Evolutionary conservation across 2,888 invertebrate genomes (phyloP).

Genomic region (Drosophila lacicola): DNA sequence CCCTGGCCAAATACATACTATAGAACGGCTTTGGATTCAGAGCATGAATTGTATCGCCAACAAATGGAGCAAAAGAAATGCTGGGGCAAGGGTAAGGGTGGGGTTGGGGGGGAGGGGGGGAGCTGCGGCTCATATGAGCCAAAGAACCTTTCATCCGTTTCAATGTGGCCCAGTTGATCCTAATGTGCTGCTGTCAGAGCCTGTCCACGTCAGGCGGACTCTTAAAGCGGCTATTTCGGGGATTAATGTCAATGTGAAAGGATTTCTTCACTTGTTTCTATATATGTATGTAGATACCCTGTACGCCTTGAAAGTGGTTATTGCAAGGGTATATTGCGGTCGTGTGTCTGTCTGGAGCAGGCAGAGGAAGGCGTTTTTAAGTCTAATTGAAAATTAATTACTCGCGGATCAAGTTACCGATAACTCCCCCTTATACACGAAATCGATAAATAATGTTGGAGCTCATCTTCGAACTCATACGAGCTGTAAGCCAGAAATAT

Average conservation of each 20-base stretch:
- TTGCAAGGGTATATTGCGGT: constrained; percentile 10
- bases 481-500: no score
- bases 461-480: no score
- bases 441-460: no score
- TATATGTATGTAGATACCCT: not conserved
- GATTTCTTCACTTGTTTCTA: constrained; percentile 46
- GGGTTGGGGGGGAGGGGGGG: not conserved
- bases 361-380: not conserved
- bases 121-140: constrained; percentile 9
- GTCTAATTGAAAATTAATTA: no score
- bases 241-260: constrained; percentile 78
- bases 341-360: not conserved
- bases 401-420: no score
- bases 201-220: constrained; percentile 65
- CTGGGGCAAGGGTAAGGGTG: not conserved
- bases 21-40: constrained; percentile 52
- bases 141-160: constrained; percentile 43
- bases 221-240: constrained; percentile 69
- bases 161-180: constrained; percentile 55
- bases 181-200: constrained; percentile 75
- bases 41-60: constrained; percentile 38
- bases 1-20: constrained; percentile 35
- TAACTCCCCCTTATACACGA: no score
- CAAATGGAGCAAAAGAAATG: not conserved
- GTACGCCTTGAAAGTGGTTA: not conserved